phyloP scores from a whole-genome alignment of 2,888 invertebrate genomes.

The Hedya salicella region DNA sequence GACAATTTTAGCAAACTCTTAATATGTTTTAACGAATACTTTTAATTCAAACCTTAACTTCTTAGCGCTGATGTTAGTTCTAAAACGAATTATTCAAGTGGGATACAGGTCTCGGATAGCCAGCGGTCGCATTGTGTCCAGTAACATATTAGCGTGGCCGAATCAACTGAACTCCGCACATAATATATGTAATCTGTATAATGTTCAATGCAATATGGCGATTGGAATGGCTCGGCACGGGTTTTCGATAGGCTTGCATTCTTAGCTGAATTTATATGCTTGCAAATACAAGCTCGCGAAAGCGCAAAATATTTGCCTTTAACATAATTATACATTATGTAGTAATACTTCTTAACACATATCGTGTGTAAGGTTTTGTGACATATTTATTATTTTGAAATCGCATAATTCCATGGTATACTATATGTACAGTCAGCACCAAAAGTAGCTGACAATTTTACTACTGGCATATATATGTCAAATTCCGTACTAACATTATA shows the following conservation, averaged over 20 bases:
- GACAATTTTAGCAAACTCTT: conserved; percentile 14
- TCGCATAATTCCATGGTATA: not conserved
- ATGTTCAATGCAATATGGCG: conserved; percentile 48
- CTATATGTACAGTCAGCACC: too few relatives aligned
- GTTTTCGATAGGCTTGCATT: conserved; percentile 49
- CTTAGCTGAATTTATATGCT: conserved; percentile 27
- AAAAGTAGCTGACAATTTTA: too few relatives aligned
- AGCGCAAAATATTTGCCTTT: conserved; percentile 15
- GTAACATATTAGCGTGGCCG: conserved; percentile 78
- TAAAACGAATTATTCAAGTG: conserved; percentile 3
- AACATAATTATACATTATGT: not conserved
- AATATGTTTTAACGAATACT: not conserved
- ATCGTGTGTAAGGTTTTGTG: not conserved
- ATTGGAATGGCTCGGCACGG: conserved; percentile 55
- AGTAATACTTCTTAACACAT: not conserved
- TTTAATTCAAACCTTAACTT: conserved; percentile 9
- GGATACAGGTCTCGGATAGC: not conserved
- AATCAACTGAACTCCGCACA: conserved; percentile 20
- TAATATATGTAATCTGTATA: conserved; percentile 52
- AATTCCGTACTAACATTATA: too few relatives aligned
- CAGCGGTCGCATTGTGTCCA: conserved; percentile 54
- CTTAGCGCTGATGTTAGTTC: not conserved
- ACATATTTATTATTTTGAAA: not conserved
- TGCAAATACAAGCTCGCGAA: conserved; percentile 22
- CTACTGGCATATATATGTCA: too few relatives aligned